Evolutionary conservation across 2,888 invertebrate genomes (phyloP).

Genomic region (Latheticus oryzae): DNA sequence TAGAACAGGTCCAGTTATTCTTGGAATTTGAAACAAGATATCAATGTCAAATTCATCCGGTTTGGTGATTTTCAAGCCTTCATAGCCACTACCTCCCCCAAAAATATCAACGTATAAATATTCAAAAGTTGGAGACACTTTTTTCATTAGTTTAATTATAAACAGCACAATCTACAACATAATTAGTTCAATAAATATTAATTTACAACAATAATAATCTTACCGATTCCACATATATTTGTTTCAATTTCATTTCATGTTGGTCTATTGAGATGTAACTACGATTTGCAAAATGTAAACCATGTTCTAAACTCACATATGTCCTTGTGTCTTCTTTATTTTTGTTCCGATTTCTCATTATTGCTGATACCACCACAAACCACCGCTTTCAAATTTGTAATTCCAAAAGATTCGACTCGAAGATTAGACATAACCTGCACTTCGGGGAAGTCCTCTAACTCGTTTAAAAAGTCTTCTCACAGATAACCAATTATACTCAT

Average conservation of each 20-base stretch:
- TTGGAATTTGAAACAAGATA: constrained; percentile 12
- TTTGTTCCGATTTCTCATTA: too few relatives aligned
- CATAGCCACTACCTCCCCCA: constrained; percentile 14
- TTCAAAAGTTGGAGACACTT: constrained; percentile 2
- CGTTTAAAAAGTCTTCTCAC: too few relatives aligned
- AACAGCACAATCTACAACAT: neutral
- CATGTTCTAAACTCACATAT: too few relatives aligned
- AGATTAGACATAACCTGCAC: too few relatives aligned
- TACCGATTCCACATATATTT: neutral
- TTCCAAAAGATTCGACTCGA: too few relatives aligned
- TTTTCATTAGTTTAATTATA: constrained; percentile 4
- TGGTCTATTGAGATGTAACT: neutral
- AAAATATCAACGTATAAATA: neutral
- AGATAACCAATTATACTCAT: too few relatives aligned
- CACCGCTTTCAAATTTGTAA: too few relatives aligned
- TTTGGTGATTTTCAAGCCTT: constrained; percentile 16
- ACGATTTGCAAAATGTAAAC: neutral
- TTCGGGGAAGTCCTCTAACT: too few relatives aligned
- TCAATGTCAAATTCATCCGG: constrained; percentile 31
- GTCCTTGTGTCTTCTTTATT: too few relatives aligned
- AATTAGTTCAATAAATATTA: neutral
- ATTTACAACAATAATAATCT: neutral
- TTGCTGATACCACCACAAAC: too few relatives aligned
- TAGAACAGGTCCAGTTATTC: constrained; percentile 3
- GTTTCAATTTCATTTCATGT: neutral